Conservation (phyloP, 2,113 vertebrate species). For the Cyprinodon brontotheroides region DNA sequence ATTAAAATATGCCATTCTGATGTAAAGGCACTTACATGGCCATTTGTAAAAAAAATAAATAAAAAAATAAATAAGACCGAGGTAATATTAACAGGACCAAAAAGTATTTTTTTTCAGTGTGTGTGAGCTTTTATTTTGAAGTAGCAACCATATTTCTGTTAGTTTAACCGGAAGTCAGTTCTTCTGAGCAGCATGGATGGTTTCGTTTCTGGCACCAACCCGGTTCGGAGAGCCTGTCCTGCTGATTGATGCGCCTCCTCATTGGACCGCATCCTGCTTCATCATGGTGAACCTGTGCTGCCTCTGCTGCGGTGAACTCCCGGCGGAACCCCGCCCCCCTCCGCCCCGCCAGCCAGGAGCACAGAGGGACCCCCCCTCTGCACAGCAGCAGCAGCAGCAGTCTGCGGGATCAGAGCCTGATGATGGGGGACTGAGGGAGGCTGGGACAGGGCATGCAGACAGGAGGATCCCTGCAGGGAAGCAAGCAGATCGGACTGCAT, state of each 20-base stretch:
- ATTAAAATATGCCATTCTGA: no score
- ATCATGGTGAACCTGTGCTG: slow-evolving; percentile 75
- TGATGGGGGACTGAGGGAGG: slow-evolving; percentile 23
- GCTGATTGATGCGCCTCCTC: background rate
- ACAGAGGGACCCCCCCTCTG: slow-evolving; percentile 70
- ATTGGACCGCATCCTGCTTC: background rate
- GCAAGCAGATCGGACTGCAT: slow-evolving; percentile 31
- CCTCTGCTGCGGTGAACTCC: slow-evolving; percentile 80
- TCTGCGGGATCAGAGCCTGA: slow-evolving; percentile 57
- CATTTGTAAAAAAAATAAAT: no score
- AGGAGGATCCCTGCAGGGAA: slow-evolving; percentile 17
- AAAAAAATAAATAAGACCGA: no score
- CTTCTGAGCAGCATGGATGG: no score
- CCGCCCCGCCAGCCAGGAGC: slow-evolving; percentile 53
- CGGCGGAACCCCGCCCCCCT: slow-evolving; percentile 76
- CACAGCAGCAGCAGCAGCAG: slow-evolving; percentile 51
- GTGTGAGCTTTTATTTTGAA: no score
- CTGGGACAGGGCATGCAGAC: slow-evolving; percentile 7
- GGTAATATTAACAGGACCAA: no score
- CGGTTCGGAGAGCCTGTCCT: background rate
- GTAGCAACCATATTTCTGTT: no score
- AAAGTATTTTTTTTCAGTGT: no score
- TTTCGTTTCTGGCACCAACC: no score
- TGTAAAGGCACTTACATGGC: no score
- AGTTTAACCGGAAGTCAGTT: no score